Evolutionary conservation across 2,113 vertebrate genomes (phyloP).

Genomic region (Pygoscelis antarcticus): DNA sequence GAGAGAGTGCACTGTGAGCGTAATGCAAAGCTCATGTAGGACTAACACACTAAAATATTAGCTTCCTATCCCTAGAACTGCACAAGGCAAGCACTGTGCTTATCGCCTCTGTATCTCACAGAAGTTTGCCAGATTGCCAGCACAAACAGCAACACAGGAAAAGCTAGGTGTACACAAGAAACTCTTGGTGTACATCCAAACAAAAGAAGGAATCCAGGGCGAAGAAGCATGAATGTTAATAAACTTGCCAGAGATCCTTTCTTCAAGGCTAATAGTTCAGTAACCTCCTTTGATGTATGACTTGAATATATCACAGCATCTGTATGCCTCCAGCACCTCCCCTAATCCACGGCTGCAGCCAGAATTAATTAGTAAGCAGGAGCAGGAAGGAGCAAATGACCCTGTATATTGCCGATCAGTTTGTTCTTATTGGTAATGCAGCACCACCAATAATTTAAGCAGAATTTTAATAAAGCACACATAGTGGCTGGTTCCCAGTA

Average conservation of each 20-base stretch:
- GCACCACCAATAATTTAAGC: slow-evolving; percentile 58
- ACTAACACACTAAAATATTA: background rate
- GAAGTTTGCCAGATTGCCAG: slow-evolving; percentile 22
- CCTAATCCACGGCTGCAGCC: slow-evolving; percentile 58
- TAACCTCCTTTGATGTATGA: slow-evolving; percentile 73
- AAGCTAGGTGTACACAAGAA: slow-evolving; percentile 22
- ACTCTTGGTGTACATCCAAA: slow-evolving; percentile 45
- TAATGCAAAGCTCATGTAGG: background rate
- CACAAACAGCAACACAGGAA: slow-evolving; percentile 32
- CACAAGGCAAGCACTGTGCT: background rate
- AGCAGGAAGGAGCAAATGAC: slow-evolving; percentile 54
- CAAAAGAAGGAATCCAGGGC: slow-evolving; percentile 42
- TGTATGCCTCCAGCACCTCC: slow-evolving; percentile 68
- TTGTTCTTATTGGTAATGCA: slow-evolving; percentile 36
- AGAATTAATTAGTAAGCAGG: slow-evolving; percentile 68
- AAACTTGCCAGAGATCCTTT: slow-evolving; percentile 65
- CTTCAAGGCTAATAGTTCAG: slow-evolving; percentile 73
- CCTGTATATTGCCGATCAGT: slow-evolving; percentile 52
- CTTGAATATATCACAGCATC: slow-evolving; percentile 71
- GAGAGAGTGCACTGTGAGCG: background rate
- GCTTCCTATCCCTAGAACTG: background rate
- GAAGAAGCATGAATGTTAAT: slow-evolving; percentile 59
- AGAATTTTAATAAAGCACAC: slow-evolving; percentile 68
- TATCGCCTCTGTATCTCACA: background rate
- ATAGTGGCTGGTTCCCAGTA: slow-evolving; percentile 20